Base-by-base conservation (phyloP, 2,113 vertebrate species). In the Pelobates fuscus region DNA sequence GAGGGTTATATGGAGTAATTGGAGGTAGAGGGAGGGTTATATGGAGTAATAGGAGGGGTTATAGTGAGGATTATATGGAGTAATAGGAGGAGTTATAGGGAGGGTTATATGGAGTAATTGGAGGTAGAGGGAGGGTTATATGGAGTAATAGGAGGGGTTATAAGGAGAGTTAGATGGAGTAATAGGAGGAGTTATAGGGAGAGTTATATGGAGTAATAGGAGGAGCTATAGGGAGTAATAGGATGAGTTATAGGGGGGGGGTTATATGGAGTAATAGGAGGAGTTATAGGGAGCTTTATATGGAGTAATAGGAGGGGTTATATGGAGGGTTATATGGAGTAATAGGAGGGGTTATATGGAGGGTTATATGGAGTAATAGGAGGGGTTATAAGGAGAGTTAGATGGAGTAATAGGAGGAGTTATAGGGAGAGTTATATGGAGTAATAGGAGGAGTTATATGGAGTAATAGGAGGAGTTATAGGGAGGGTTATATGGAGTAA, bases 221-320 rank as follows among this genome's bases (percentile, higher is more conserved):
- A 37, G 60, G 29, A 4, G 29, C 21, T 63, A 61, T 61, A 29
- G 8, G 58, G 26, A 61, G 26, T 61, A 29, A 29, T 61, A 61
- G 2, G 29, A 37, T 15, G 10, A 29, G 60, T 32, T 63, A 61
- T 29, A 61, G 25, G 14, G 55, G 12, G 30, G 30, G 55, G 12
- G 30, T 4, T 25, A 58, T 58, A 58, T 24, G 55, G 23, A 58
- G 23, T 58, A 24, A 25, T 58, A 58, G 21, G n/a, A 32, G 30
- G 55, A 25, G 55, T 55, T 58, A 58, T 6, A 25, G 21, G 14
- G 30, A 32, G 26, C 6, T 58, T n/a, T 25, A 58, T 61, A 29
- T 27, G 58, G 26, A 61, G 26, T 61, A 29, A 29, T 61, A 61
- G 2, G 29, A 37, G 30, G 10, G 60, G 60, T 32, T 63, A 61